These are phyloP conservation scores for Andricus quercusramuli DNA, from an alignment of 2,888 invertebrate genomes.

Conservation along the genomic window DNA sequence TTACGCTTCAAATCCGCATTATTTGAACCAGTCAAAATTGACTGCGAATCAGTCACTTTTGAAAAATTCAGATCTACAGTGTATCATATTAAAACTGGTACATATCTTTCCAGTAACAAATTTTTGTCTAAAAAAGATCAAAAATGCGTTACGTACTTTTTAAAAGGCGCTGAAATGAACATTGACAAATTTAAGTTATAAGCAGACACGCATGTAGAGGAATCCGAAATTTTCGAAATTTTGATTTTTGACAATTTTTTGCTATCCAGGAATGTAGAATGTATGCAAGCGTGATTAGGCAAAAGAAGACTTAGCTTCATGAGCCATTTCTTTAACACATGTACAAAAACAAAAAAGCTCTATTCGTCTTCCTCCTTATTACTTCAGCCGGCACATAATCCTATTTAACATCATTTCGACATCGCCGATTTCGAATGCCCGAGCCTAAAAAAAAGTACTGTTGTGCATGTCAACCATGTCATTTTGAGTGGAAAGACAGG, in stretches of 20 bases:
- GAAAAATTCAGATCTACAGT: too few relatives aligned
- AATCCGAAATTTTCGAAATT: background rate
- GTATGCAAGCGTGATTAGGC: background rate
- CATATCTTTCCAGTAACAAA: too few relatives aligned
- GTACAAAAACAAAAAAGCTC: background rate
- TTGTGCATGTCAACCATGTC: conserved; percentile 46
- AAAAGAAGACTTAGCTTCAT: conserved; percentile 1
- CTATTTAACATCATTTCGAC: conserved; percentile 53
- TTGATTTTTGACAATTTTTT: background rate
- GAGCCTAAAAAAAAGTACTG: conserved; percentile 28
- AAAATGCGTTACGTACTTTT: too few relatives aligned
- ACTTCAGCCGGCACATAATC: conserved; percentile 59
- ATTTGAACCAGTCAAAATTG: too few relatives aligned
- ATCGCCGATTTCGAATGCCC: conserved; percentile 41
- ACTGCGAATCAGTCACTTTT: too few relatives aligned
- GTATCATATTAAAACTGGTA: too few relatives aligned
- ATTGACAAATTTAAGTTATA: background rate
- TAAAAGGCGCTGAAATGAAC: too few relatives aligned
- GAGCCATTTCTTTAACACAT: background rate
- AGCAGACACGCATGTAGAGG: background rate
- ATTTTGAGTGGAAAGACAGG: too few relatives aligned
- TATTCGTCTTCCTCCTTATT: conserved; percentile 52
- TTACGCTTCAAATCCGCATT: too few relatives aligned
- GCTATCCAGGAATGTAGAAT: background rate
- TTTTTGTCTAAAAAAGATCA: too few relatives aligned